Base-by-base conservation (phyloP, 2,888 invertebrate species). In the Lepidocyrtoides sp. region DNA sequence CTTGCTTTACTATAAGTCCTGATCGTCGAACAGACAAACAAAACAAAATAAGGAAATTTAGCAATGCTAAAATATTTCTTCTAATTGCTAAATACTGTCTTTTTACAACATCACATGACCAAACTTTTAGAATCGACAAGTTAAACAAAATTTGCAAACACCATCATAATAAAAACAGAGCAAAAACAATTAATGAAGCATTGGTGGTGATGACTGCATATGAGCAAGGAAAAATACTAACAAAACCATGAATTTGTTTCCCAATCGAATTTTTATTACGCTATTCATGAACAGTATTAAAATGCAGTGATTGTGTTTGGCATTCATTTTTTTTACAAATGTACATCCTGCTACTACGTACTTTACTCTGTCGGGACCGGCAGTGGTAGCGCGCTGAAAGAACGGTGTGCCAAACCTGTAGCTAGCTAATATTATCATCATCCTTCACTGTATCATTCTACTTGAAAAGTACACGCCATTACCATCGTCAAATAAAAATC, bases 201-300 rank as follows among this genome's bases (percentile, higher is more conserved):
- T n/a, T n/a, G n/a, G n/a, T n/a, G n/a, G n/a, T 14, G 72, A 8
- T 72, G 72, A 0, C 32, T 23, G 29, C 26, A 14, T 2, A n/a
- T 29, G 57, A 60, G 54, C 88, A 89, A 89, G 63, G 51, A 66
- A 87, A 81, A 29, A 60, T 36, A 51, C 14, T n/a, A 29, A 14
- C n/a, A n/a, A 44, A 57, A 48, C 17, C 29, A 77, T 32, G 77
- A 87, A 82, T 36, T 79, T 66, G 66, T 75, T 81, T 51, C 66
- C 5, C 48, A 79, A 66, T 54, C 36, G 79, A 60, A 41, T 32
- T 79, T 66, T 79, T 79, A 87, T 79, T 63, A 29, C 36, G 79
- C 36, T 12, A 57, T 69, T 84, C 41, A 57, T 60, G 63, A 69
- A 54, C 51, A 72, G 20, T 5, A 63, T 32, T 60, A 77, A 77